Percentiles rank a stretch among this genome's conserved stretches.
phyloP scores from a whole-genome alignment of 2,113 vertebrate species.

The Pelodiscus sinensis region DNA sequence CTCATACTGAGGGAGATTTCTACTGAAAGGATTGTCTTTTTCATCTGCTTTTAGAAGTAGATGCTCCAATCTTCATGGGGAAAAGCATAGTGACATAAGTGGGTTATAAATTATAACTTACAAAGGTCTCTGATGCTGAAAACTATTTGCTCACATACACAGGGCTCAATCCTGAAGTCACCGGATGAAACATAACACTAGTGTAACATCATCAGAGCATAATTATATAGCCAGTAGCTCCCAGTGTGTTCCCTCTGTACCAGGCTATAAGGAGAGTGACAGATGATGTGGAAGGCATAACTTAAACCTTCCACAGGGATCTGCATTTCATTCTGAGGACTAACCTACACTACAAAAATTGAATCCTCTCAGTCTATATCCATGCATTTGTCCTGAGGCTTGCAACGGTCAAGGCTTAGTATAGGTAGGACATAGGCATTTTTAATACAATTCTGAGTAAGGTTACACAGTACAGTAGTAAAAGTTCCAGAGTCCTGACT shows the following conservation, averaged over 20 bases:
- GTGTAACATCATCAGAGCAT: neutral
- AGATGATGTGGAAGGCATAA: neutral
- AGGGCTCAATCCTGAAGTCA: neutral
- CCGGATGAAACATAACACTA: neutral
- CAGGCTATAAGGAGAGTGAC: neutral
- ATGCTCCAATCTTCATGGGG: neutral
- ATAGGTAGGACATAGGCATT: rapidly evolving
- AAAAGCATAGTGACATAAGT: neutral
- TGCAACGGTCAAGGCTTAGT: rapidly evolving
- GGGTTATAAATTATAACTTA: neutral
- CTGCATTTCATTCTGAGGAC: neutral
- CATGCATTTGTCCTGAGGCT: neutral
- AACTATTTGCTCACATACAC: neutral
- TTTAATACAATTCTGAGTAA: neutral
- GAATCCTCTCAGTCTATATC: neutral
- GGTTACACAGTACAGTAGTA: neutral
- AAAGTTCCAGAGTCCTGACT: neutral
- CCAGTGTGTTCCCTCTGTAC: neutral
- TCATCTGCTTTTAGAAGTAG: neutral
- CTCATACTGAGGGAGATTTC: neutral
- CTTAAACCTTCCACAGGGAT: neutral
- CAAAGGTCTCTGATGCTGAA: neutral
- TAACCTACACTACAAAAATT: neutral
- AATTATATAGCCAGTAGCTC: neutral
- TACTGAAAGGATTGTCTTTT: neutral